These are phyloP conservation scores for Slavum lentiscoides DNA, from an alignment of 2,888 invertebrate species.

Conservation along the genomic window DNA sequence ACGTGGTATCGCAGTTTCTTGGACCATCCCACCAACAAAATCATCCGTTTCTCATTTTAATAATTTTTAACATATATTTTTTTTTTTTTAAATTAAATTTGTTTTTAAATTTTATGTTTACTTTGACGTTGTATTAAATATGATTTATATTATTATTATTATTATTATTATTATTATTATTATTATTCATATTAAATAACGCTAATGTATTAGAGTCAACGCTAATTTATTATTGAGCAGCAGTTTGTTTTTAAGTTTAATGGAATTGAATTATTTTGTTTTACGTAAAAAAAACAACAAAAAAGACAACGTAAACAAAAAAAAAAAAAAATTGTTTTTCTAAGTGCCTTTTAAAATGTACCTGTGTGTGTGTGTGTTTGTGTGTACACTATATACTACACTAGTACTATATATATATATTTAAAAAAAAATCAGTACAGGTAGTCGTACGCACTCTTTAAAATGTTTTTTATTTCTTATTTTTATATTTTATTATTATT, in stretches of 20 bases:
- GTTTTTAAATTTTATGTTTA: no score
- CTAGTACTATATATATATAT: conserved; percentile 10
- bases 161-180: no score
- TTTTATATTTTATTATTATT: conserved; percentile 41
- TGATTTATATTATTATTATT: no score
- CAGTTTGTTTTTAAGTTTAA: conserved; percentile 7
- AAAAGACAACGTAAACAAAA: conserved; percentile 21
- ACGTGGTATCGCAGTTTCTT: no score
- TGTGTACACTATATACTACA: neutral
- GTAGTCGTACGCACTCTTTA: conserved; percentile 32
- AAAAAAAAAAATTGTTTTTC: conserved; percentile 33
- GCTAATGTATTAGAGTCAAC: no score
- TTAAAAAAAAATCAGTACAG: conserved; percentile 10
- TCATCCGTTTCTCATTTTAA: no score
- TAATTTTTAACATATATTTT: no score
- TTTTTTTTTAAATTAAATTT: no score
- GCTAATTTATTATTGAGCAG: neutral
- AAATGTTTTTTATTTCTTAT: conserved; percentile 44
- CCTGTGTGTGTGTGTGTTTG: conserved; percentile 18
- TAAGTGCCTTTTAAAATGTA: conserved; percentile 46
- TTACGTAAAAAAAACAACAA: conserved; percentile 5
- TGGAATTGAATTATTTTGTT: conserved; percentile 10
- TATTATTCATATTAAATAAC: no score
- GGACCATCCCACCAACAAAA: no score
- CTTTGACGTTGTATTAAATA: no score